Percentiles rank a stretch among this genome's conserved stretches.
phyloP scores from a whole-genome alignment of 2,797 vertebrate genomes.

The Falco biarmicus region DNA sequence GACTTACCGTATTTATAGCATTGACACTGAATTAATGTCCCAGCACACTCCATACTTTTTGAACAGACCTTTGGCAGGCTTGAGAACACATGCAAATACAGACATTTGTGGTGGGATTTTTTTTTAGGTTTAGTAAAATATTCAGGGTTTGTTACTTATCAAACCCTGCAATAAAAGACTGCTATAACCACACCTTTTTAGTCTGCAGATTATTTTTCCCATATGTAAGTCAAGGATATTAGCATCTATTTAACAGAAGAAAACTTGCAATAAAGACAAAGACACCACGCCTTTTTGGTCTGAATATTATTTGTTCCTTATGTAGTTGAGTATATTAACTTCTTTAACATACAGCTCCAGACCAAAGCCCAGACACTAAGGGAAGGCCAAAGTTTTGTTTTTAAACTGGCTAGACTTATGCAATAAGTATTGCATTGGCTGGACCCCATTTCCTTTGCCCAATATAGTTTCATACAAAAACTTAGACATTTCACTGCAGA shows the following conservation, averaged over 20 bases:
- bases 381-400: constrained; percentile 60
- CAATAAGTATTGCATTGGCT: constrained; percentile 33
- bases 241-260: background rate
- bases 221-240: background rate
- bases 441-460: constrained; percentile 25
- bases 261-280: background rate
- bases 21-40: background rate
- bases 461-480: background rate
- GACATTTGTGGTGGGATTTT: background rate
- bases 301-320: background rate
- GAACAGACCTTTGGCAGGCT: background rate
- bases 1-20: background rate
- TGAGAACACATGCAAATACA: background rate
- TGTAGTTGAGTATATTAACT: background rate
- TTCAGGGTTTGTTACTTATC: background rate
- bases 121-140: background rate
- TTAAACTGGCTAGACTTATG: constrained; percentile 49
- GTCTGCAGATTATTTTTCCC: background rate
- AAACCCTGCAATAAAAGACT: background rate
- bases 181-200: background rate
- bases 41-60: background rate
- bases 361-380: constrained; percentile 34
- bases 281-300: background rate
- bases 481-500: background rate
- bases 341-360: background rate